phyloP scores from a whole-genome alignment of 2,797 vertebrate genomes.

The Enteromius fasciolatus region DNA sequence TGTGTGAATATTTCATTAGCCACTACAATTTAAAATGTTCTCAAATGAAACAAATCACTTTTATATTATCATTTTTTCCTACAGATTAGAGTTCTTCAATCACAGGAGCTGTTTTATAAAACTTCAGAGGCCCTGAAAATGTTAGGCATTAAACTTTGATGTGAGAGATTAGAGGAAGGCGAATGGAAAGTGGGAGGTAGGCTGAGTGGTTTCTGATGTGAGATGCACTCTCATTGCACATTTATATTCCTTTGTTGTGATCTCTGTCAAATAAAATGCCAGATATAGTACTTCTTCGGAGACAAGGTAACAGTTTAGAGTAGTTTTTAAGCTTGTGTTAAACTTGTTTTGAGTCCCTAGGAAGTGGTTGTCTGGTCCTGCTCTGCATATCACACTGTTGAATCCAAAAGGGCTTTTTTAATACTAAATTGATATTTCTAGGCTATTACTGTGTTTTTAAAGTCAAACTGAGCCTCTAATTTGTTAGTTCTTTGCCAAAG shows the following conservation, averaged over 20 bases:
- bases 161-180: slow-evolving; percentile 67
- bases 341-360: not conserved
- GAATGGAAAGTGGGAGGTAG: slow-evolving; percentile 62
- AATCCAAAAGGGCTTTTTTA: not conserved
- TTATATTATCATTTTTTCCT: slow-evolving; percentile 42
- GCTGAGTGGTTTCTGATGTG: slow-evolving; percentile 67
- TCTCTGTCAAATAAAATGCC: slow-evolving; percentile 66
- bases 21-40: slow-evolving; percentile 6
- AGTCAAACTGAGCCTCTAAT: not conserved
- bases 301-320: slow-evolving; percentile 20
- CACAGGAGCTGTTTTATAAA: slow-evolving; percentile 64
- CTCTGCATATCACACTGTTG: not conserved
- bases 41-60: slow-evolving; percentile 58
- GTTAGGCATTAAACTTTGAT: slow-evolving; percentile 72
- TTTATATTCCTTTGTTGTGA: slow-evolving; percentile 71
- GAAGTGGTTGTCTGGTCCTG: slow-evolving; percentile 6
- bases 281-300: slow-evolving; percentile 37
- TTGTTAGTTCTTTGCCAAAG: not conserved
- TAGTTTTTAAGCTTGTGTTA: slow-evolving; percentile 18
- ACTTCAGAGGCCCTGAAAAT: slow-evolving; percentile 62
- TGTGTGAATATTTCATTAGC: not conserved
- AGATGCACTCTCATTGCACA: slow-evolving; percentile 65
- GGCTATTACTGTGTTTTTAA: slow-evolving; percentile 1
- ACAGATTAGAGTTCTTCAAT: slow-evolving; percentile 57
- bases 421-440: not conserved